Base-by-base conservation (phyloP, 2,113 vertebrate species). In the Ptyas mucosa region DNA sequence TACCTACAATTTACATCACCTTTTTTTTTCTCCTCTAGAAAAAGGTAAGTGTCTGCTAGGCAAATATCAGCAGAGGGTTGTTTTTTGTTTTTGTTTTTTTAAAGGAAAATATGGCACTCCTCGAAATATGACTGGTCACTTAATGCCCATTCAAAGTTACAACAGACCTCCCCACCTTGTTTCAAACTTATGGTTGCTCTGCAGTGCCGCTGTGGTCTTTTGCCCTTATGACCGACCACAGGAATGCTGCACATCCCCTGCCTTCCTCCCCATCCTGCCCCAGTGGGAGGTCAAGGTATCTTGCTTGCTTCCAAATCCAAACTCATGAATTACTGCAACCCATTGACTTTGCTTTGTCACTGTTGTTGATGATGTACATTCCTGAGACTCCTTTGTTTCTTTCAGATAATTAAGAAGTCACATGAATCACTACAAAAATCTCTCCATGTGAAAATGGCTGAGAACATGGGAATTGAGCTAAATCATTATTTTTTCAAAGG, bases 41-140 rank as follows among this genome's bases (percentile, higher is more conserved):
- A 34, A 20, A 24, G 7, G 39, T 7, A 81, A 53, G 24, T 8
- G 87, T 51, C 20, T 94, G 89, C 90, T 92, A 90, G 0, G 0
- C 64, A 3, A 6, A 9, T 64, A 52, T 46, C 12, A 54, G 11
- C n/a, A 5, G 51, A 34, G n/a, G 14, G 18, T n/a, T n/a, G n/a
- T n/a, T n/a, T n/a, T n/a, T n/a, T 69, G 14, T 3, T n/a, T 8
- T n/a, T 46, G 43, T 23, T 64, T 20, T 75, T 75, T 24, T 1
- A 87, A 85, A 89, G 51, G 8, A 34, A 86, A 93, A 39, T 52
- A 85, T 21, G 94, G 89, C 89, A 92, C 91, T 93, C 29, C 29
- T n/a, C 12, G 14, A 69, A 69, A 61, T 26, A 61, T 26, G 24
- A 61, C 57, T 1, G 9, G 24, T 24, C 23, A 24, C 23, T 58